These are phyloP conservation scores for Drosophila limbata DNA, from an alignment of 2,888 invertebrate genomes.

Conservation along the genomic window DNA sequence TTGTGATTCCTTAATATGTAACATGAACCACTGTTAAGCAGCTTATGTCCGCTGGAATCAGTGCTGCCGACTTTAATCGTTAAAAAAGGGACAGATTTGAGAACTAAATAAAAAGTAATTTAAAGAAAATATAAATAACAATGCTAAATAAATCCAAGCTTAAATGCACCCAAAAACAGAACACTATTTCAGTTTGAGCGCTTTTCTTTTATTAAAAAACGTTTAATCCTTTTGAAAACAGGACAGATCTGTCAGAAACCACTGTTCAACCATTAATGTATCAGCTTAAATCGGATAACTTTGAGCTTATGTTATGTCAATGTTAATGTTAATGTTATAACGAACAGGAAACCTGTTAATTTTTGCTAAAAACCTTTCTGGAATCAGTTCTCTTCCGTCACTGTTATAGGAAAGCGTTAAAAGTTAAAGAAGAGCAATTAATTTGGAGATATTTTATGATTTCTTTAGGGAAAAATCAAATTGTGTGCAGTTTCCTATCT, in stretches of 20 bases:
- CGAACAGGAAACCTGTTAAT: not conserved
- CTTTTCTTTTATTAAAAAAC: not conserved
- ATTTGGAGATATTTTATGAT: constrained; percentile 1
- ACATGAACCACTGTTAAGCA: not conserved
- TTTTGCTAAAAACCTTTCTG: not conserved
- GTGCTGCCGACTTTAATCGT: too few species aligned
- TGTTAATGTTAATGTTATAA: too few species aligned
- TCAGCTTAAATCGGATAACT: too few species aligned
- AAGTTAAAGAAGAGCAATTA: not conserved
- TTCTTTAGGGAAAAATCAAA: constrained; percentile 6
- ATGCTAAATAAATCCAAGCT: too few species aligned
- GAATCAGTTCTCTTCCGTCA: not conserved
- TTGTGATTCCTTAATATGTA: not conserved
- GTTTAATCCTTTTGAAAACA: not conserved
- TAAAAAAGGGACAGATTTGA: too few species aligned
- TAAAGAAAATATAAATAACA: too few species aligned
- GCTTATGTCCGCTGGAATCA: too few species aligned
- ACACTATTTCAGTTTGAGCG: too few species aligned
- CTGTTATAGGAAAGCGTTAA: not conserved
- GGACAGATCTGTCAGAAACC: too few species aligned
- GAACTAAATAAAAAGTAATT: too few species aligned
- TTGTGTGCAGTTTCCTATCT: not conserved
- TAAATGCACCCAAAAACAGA: too few species aligned
- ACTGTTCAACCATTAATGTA: not conserved
- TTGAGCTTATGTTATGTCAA: too few species aligned